A percentile compares a stretch with the other conserved stretches of the same genome.
Evolutionary conservation across 2,113 vertebrate genomes (phyloP).

Genomic region (Crotalus helleri): DNA sequence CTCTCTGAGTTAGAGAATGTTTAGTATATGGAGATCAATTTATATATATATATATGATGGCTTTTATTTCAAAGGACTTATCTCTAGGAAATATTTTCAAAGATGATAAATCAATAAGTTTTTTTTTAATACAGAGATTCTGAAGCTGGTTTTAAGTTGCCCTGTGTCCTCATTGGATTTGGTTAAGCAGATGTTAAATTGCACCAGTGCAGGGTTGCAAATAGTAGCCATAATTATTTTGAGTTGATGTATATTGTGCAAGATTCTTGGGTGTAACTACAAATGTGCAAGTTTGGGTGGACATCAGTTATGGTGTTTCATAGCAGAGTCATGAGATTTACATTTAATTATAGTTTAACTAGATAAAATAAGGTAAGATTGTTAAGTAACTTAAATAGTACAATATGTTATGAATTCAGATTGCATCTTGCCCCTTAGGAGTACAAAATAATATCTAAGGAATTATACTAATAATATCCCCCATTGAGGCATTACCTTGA

Average conservation of each 20-base stretch:
- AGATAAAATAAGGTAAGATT: not conserved
- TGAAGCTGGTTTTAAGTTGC: not conserved
- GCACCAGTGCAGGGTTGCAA: not conserved
- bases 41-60: not conserved
- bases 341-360: constrained; percentile 2
- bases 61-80: not conserved
- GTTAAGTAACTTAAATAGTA: not conserved
- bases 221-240: constrained; percentile 1
- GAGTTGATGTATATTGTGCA: not conserved
- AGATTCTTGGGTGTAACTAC: constrained; percentile 3
- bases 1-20: not conserved
- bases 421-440: not conserved
- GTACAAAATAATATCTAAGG: not conserved
- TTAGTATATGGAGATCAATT: not conserved
- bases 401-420: not conserved
- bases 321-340: not conserved
- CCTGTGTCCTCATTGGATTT: not conserved
- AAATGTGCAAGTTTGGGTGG: constrained; percentile 1
- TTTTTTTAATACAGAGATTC: not conserved
- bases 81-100: not conserved
- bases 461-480: not conserved
- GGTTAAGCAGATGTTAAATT: not conserved
- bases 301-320: not conserved
- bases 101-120: not conserved
- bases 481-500: not conserved